Evolutionary conservation across 2,888 invertebrate genomes (phyloP).

Genomic region (Chironomus tentans): DNA sequence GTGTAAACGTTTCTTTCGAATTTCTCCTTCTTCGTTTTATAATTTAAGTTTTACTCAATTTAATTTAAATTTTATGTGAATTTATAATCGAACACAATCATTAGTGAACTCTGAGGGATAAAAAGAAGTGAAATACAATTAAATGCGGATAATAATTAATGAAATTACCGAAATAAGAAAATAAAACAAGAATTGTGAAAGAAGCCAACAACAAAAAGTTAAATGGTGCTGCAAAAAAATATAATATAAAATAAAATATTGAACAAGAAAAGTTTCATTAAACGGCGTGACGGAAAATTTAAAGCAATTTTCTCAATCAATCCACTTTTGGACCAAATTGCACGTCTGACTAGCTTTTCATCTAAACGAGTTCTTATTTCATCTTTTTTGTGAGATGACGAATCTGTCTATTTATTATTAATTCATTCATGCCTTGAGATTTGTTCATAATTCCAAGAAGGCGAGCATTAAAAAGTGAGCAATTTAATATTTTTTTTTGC

Average conservation of each 20-base stretch:
- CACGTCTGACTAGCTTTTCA: not conserved
- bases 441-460: not conserved
- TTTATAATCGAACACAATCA: not conserved
- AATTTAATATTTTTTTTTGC: not conserved
- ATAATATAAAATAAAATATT: not conserved
- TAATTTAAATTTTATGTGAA: not conserved
- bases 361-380: not conserved
- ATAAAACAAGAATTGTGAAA: not conserved
- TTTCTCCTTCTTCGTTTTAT: not conserved
- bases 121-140: not conserved
- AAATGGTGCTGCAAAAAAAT: slow-evolving; percentile 1
- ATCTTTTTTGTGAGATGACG: not conserved
- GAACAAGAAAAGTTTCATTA: slow-evolving; percentile 3
- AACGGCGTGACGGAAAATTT: not conserved
- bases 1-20: not conserved
- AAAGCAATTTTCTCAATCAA: not conserved
- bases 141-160: not conserved
- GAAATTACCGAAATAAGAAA: not conserved
- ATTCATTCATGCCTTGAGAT: not conserved
- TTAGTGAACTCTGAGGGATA: not conserved
- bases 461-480: not conserved
- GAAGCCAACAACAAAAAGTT: not conserved
- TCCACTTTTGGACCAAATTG: not conserved
- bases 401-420: not conserved
- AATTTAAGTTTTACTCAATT: not conserved